A percentile compares a stretch with the other conserved stretches of the same genome.
These are phyloP conservation scores for Astreopora myriophthalma DNA, from an alignment of 64 coral and sea anemone species.

Conservation along the genomic window DNA sequence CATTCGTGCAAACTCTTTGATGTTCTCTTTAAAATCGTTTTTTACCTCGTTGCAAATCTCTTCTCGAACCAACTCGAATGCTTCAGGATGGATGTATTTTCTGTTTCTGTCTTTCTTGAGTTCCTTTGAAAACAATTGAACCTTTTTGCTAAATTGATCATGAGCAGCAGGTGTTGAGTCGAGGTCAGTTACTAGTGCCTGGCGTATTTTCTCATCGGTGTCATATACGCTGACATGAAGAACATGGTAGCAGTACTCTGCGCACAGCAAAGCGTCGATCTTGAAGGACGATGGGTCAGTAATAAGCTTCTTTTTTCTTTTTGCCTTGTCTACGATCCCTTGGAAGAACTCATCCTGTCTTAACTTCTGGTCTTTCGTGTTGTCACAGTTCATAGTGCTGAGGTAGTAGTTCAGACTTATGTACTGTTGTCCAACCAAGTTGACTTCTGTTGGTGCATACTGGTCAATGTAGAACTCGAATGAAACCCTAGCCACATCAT, in stretches of 20 bases:
- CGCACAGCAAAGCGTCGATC: constrained; percentile 35
- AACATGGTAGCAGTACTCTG: constrained; percentile 41
- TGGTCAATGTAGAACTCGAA: constrained; percentile 48
- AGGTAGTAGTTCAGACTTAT: constrained; percentile 58
- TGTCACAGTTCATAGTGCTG: constrained; percentile 11
- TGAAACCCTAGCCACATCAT: neutral
- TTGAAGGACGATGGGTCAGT: neutral
- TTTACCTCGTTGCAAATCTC: neutral
- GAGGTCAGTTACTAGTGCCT: neutral
- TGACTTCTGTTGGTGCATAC: neutral
- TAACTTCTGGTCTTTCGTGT: constrained; percentile 25
- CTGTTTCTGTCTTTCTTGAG: neutral
- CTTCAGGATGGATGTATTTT: neutral
- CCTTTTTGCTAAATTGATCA: neutral
- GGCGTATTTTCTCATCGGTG: neutral
- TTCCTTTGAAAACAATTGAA: neutral
- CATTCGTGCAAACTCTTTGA: neutral
- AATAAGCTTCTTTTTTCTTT: neutral
- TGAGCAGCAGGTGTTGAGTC: neutral
- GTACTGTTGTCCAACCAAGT: neutral
- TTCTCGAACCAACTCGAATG: constrained; percentile 46
- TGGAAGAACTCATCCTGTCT: constrained; percentile 16
- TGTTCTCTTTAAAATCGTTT: neutral
- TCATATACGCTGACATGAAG: neutral
- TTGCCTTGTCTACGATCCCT: neutral